Base-by-base conservation (phyloP, 2,113 vertebrate genomes). In the Furnarius figulus region DNA sequence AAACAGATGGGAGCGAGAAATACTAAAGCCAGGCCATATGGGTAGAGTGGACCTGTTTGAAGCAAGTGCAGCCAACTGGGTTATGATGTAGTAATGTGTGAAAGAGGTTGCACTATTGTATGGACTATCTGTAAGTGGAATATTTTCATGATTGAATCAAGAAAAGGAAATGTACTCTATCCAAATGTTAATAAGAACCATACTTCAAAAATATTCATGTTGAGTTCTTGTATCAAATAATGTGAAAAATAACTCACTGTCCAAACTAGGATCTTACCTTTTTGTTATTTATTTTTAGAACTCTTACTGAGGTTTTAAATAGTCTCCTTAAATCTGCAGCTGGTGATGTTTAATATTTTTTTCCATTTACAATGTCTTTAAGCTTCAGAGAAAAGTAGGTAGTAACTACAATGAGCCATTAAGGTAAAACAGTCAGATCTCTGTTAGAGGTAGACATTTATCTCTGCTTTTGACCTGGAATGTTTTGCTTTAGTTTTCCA, bases 51-150 rank as follows among this genome's bases (percentile, higher is more conserved):
- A 94, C 88, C 73, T 85, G 49, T 65, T 72, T 3, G 8, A 75
- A 72, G 33, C 78, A 93, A 97, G 67, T 15, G 50, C 58, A 92
- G 94, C 90, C 96, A 95, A 89, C 58, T 56, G 53, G 39, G 56
- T 93, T 96, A 95, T 91, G 90, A 92, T 85, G 89, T 91, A 92
- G 77, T 91, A 97, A 96, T 94, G 95, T 95, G 96, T 89, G 92
- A 96, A 97, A 96, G 90, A 90, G 86, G 39, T 66, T 94, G 76
- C 77, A 46, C 37, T 92, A 68, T 90, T 78, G 88, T 65, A 92
- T 65, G 80, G 90, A 75, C 79, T 94, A 88, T 94, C 85, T 78
- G 61, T 78, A 89, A 90, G 88, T 75, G 76, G 89, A 89, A 92
- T 92, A 61, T 94, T 93, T 96, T 94, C 75, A 42, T 81, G 83